These are phyloP conservation scores for Coptodon bakossiorum DNA, from an alignment of 2,113 vertebrate species.

Conservation along the genomic window DNA sequence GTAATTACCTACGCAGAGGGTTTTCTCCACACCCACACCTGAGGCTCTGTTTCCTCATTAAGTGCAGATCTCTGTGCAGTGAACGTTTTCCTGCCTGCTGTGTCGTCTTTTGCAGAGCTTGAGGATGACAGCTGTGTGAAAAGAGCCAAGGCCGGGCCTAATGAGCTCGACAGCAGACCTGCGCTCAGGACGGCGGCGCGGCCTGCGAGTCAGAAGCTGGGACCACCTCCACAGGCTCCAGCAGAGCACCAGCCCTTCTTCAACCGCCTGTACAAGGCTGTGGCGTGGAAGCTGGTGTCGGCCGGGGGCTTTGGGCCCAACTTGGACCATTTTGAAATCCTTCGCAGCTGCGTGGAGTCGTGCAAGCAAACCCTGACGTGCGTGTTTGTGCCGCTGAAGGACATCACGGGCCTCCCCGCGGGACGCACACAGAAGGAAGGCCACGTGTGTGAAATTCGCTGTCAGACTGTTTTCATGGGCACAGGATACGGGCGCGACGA, in stretches of 20 bases:
- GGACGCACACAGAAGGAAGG: slow-evolving; percentile 90
- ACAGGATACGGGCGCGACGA: slow-evolving; percentile 94
- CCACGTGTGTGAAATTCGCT: slow-evolving; percentile 94
- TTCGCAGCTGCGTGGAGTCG: slow-evolving; percentile 86
- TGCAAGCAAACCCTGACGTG: slow-evolving; percentile 88
- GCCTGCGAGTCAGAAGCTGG: slow-evolving; percentile 37
- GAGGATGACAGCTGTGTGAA: slow-evolving; percentile 54
- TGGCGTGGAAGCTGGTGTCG: slow-evolving; percentile 95
- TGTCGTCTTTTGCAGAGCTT: slow-evolving; percentile 31
- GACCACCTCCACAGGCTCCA: slow-evolving; percentile 65
- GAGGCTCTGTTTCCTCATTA: neutral
- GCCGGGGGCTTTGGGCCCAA: slow-evolving; percentile 90
- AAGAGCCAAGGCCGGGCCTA: slow-evolving; percentile 37
- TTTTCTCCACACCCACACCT: neutral
- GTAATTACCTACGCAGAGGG: neutral
- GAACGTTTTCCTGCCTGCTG: neutral
- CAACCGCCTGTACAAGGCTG: slow-evolving; percentile 94
- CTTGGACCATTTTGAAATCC: slow-evolving; percentile 87
- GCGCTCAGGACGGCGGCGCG: neutral
- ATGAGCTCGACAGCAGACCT: slow-evolving; percentile 32
- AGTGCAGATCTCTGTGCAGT: neutral
- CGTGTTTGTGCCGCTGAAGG: slow-evolving; percentile 90
- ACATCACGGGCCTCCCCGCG: slow-evolving; percentile 88
- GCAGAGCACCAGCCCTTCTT: slow-evolving; percentile 92
- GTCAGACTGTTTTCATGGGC: slow-evolving; percentile 89